Percentiles rank a stretch among this genome's conserved stretches.
phyloP scores from a whole-genome alignment of 2,888 invertebrate species.

The Enoplolaimus lenunculus region DNA sequence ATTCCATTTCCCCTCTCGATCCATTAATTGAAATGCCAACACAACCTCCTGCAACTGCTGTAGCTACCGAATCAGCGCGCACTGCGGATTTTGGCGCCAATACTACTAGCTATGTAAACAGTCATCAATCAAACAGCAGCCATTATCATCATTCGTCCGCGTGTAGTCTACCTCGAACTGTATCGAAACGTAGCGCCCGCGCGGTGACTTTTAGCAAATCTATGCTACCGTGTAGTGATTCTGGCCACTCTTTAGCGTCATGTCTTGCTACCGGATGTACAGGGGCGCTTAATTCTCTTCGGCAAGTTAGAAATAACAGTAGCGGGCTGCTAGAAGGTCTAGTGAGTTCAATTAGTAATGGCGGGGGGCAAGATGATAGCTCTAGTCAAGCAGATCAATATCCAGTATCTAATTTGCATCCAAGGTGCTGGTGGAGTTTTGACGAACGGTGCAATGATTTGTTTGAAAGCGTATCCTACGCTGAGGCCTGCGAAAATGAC shows the following conservation, averaged over 20 bases:
- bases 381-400: neutral
- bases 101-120: too few relatives aligned
- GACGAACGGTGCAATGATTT: neutral
- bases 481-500: too few relatives aligned
- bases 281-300: neutral
- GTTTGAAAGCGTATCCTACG: neutral
- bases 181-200: neutral
- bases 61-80: too few relatives aligned
- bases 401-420: neutral
- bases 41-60: too few relatives aligned
- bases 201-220: neutral
- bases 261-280: neutral
- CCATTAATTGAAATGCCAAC: too few relatives aligned
- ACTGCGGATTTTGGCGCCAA: too few relatives aligned
- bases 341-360: neutral
- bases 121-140: too few relatives aligned
- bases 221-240: neutral
- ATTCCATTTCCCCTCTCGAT: too few relatives aligned
- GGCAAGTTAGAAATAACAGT: neutral
- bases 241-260: neutral
- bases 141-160: neutral
- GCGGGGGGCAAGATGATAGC: neutral
- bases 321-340: too few relatives aligned
- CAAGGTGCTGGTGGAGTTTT: neutral
- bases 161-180: neutral